Evolutionary conservation across 2,113 vertebrate genomes (phyloP), one percentile per base, ranked within the genome.

Genomic region (Gallinago media): DNA sequence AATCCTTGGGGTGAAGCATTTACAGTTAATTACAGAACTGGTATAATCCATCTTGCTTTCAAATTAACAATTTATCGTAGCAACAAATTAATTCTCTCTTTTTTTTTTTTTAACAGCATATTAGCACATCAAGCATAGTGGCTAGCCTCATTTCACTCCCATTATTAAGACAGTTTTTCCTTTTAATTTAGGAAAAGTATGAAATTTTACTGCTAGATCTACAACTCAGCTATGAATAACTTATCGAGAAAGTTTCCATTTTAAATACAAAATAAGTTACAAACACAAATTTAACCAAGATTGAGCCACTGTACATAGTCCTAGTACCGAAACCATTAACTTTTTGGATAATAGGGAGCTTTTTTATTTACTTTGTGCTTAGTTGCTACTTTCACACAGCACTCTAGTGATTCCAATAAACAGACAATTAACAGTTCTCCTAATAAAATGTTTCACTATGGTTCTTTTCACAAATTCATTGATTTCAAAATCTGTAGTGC

Each of bases 41-140:
- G 70, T 44, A 80, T 92, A 79, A 88, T 75, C n/a, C 84, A 29
- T 83, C 85, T 95, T 94, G 63, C 75, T 94, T 70, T 73, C 49
- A 92, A 94, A 62, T 92, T 91, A 94, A 93, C 83, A 81, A 38
- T 94, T 96, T 93, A 91, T 85, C 77, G 88, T 25, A 59, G 23
- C 20, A 49, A 89, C 15, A 91, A 97, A 97, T 94, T 94, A 94
- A 70, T 92, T 85, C 6, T 42, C 15, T 42, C 15, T 6, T 2
- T 15, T 17, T 55, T 74, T 80, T 61, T 67, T 50, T 10, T 3
- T 3, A 36, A 58, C 63, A 95, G 61, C 25, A 31, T 81, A 95
- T 86, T 94, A 94, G 40, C 80, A 70, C 52, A 88, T 65, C 50
- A 55, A 47, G 68, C 50, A 74, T 38, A 78, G 49, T 9, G 46